phyloP scores from a whole-genome alignment of 2,113 vertebrate genomes.

The Dicentrarchus labrax region DNA sequence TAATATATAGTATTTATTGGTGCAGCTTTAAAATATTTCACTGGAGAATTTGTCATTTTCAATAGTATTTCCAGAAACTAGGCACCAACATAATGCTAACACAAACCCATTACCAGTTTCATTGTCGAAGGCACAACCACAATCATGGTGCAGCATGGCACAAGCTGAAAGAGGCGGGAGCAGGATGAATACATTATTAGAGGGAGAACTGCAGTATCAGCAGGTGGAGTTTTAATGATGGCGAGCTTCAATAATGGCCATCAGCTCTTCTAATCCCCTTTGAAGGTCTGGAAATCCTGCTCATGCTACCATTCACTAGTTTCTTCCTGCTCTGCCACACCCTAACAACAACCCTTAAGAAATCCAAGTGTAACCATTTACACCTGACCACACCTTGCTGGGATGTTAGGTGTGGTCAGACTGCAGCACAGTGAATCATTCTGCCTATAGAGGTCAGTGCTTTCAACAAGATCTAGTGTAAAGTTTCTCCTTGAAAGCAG shows the following conservation, averaged over 20 bases:
- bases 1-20: no score
- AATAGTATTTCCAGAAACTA: not conserved
- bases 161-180: slow-evolving; percentile 8
- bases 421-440: not conserved
- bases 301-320: not conserved
- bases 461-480: not conserved
- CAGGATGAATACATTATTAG: slow-evolving; percentile 43
- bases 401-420: not conserved
- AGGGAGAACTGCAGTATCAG: slow-evolving; percentile 51
- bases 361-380: not conserved
- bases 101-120: not conserved
- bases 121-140: not conserved
- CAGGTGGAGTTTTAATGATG: slow-evolving; percentile 56
- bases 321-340: slow-evolving; percentile 15
- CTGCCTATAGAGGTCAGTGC: not conserved
- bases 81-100: no score
- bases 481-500: not conserved
- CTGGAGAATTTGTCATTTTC: not conserved
- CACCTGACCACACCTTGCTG: slow-evolving; percentile 13
- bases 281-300: slow-evolving; percentile 15
- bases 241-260: slow-evolving; percentile 27
- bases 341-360: not conserved
- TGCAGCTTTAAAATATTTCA: no score
- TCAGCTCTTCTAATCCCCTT: slow-evolving; percentile 29
- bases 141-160: not conserved